Base-by-base conservation (phyloP, 2,888 invertebrate species). In the Athetis lepigone region DNA sequence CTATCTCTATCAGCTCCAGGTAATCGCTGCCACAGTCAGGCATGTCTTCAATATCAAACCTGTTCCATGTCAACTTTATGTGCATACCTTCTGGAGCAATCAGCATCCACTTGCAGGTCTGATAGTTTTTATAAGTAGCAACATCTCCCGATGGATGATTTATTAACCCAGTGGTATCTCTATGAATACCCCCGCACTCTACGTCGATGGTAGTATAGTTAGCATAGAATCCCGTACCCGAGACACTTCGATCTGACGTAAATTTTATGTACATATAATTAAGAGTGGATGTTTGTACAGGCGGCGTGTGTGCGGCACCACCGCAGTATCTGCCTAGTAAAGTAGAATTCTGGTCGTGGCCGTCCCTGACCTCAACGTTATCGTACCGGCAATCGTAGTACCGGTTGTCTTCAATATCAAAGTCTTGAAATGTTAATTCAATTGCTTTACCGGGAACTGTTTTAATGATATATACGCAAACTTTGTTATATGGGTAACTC, bases 151-250 rank as follows among this genome's bases (percentile, higher is more conserved):
- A 81, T 0, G 98, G 98, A 56, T 97, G 95, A 27, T 95, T 95
- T 60, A 98, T 96, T 0, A 95, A 88, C 1, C 97, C 97, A 0
- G 95, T 92, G 1, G 91, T 82, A 2, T 94, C 93, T 72, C 95
- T 96, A 42, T 96, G 88, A 52, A 97, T 95, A 2, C 98, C 98
- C 1, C 98, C 98, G 89, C 98, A 98, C 62, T 93, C 96, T 87
- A 95, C 95, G 63, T 96, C 95, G 27, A 97, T 86, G 0, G 97
- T 95, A 0, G 96, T 96, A 83, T 97, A 98, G 67, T 97, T 97
- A 1, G 97, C 97, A 64, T 95, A 95, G 85, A 98, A 98, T 3
- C 98, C 98, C 46, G 95, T 93, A 2, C 96, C 96, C 5, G 91
- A 85, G 16, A 96, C 78, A 18, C 92, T 95, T 42, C 88, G 79